Base-by-base conservation (phyloP, 2,113 vertebrate genomes). In the Silurus glanis region DNA sequence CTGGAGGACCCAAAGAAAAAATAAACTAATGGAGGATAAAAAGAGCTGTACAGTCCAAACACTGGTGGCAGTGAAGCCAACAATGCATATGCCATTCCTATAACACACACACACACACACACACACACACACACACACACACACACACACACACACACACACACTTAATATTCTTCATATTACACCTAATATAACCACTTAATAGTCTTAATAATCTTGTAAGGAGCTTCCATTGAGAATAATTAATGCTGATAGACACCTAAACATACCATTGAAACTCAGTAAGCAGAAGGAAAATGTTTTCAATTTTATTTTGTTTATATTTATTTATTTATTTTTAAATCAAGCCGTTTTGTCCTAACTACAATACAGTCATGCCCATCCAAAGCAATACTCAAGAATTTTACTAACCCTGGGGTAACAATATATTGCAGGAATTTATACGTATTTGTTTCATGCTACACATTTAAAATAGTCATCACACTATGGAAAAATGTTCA, bases 1-100 rank as follows among this genome's bases (percentile, higher is more conserved):
- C 97, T 95, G 13, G 98, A 99, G 0, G 98, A 99, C 45, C 98
- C 98, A 0, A 99, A 99, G 88, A 99, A 94, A 89, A 97, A 97
- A 92, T 99, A 99, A 90, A 98, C 83, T 45, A 99, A 91, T 61
- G 97, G 92, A 0, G 98, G 97, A 90, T 97, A 99, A 88, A 99
- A 96, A 55, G 98, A 96, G 1, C 97, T 94, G 88, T 99, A 99
- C 85, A 99, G 96, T 25, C 98, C 98, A 0, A 94, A 97, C 67
- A 99, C 97, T 0, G 97, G 96, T 0, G 98, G 97, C 79, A 99
- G 90, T 16, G 97, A 98, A 0, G 98, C 97, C 91, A 99, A 90
- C 86, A 99, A 93, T 0, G 97, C 97, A 7, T 99, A 99, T 6
- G 98, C 98, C 90, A 99, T 95, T 55, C 97, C 98, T 99, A 89